Base-by-base conservation (phyloP, 2,113 vertebrate species). In the Sprattus sprattus region DNA sequence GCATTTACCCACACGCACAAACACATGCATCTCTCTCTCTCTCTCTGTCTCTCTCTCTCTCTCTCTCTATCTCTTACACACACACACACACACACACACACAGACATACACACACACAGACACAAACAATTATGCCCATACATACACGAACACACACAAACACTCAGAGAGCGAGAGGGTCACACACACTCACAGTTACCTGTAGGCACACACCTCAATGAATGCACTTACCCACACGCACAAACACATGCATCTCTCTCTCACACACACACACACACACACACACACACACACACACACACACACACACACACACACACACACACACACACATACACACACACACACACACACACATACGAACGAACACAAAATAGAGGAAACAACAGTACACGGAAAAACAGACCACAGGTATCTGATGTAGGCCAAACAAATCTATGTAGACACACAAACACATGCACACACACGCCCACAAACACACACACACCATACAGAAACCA, bases 401-500 rank as follows among this genome's bases (percentile, higher is more conserved):
- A 39, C 71, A 32, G 3, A 39, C 71, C 71, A 78, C 71, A 78
- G 71, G 28, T 39, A 78, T 78, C 25, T 32, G 28, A 78, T 78
- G 71, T 78, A 78, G 71, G 71, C 71, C 71, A 78, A 78, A 78
- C 3, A 16, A 15, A 13, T 3, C 15, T 15, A 57, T 44, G 13
- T 11, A 83, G 3, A 57, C 25, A 60, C 25, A 57, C 82, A 83
- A 9, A 64, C 28, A 39, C 82, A 64, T 50, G 50, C 57, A 71
- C 64, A 71, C n/a, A 81, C 71, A 81, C 78, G 25, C 60, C 28
- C 64, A 75, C 67, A 75, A 28, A 75, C 6, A 75, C 71, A 78
- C 39, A 39, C 39, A 39, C 39, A 39, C 39, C 39, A 39, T 2
- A 39, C 39, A 39, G 39, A 78, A 78, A 78, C 15, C 71, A 78